Conservation (phyloP, 1,140 invertebrate genomes). For the Geopemphigus sp. region DNA sequence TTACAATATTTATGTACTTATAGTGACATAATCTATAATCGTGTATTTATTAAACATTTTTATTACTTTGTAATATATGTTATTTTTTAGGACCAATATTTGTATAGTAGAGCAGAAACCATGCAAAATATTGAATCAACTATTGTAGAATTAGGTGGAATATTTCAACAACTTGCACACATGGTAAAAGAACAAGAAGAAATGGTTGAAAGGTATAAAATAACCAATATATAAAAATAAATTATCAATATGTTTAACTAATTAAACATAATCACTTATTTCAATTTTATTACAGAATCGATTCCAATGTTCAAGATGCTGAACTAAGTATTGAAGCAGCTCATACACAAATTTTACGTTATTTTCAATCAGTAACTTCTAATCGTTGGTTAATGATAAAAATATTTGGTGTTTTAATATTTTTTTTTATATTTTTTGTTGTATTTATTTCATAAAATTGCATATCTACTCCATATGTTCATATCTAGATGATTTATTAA, state of each 20-base stretch:
- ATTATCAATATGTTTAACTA: too few species aligned
- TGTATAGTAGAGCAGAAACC: conserved; percentile 89
- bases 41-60: not conserved
- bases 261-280: not conserved
- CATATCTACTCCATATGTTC: not conserved
- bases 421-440: conserved; percentile 99
- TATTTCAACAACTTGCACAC: conserved; percentile 95
- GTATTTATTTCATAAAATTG: conserved; percentile 80
- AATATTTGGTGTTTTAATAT: conserved; percentile 96
- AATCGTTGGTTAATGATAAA: conserved; percentile 99
- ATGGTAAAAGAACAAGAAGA: conserved; percentile 99
- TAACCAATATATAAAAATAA: not conserved
- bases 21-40: not conserved
- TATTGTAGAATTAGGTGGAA: conserved; percentile 97
- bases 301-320: conserved; percentile 93
- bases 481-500: conserved; percentile 4
- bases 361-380: conserved; percentile 95
- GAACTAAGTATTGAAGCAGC: conserved; percentile 96
- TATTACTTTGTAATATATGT: not conserved
- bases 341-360: conserved; percentile 94
- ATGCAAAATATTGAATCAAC: conserved; percentile 99
- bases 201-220: conserved; percentile 80
- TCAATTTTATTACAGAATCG: conserved; percentile 70
- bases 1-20: not conserved
- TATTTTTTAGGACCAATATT: conserved; percentile 72